Base-by-base conservation (phyloP, 2,888 invertebrate genomes). In the Torymus texanus region DNA sequence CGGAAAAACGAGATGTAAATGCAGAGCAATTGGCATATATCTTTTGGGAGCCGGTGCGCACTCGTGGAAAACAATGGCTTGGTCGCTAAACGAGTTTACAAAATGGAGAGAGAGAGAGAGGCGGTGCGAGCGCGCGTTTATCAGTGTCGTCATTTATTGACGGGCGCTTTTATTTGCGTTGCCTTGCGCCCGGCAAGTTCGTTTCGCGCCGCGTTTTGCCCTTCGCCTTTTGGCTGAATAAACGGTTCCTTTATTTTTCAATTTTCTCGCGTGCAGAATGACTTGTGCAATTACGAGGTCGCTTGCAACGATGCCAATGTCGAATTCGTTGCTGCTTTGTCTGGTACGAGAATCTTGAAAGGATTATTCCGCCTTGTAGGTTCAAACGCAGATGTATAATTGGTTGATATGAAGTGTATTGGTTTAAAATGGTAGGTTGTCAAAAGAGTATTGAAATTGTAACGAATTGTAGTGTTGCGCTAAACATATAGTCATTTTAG, bases 91-190 rank as follows among this genome's bases (percentile, higher is more conserved):
- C 76, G 79, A 76, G 79, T 79, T 74, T 76, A 67, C 70, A 65
- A 76, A 77, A 81, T 61, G 62, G 75, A 78, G 78, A 62, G 68
- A 16, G 56, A 13, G 65, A n/a, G 59, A 53, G 74, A 71, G 62
- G 14, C 29, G 24, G 13, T 51, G 41, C 71, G 73, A 41, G 41
- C 41, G 56, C 56, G 71, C 83, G 78, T 83, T 83, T 81, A 83
- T 83, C 83, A 83, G 82, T 82, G 82, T 82, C 83, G 78, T 82
- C 81, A 82, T 83, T 83, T 81, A 83, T 83, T 82, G 82, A 82
- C 78, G 75, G 68, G 58, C 55, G 74, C 75, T 78, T 81, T 81
- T 81, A 79, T 81, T 80, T 79, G 75, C 75, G 59, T 67, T 53
- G 71, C 58, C 63, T 67, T 14, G 41, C 41, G 41, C 41, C 41